Percentiles rank a stretch among this genome's conserved stretches.
These are phyloP conservation scores for Pocillopora damicornis DNA, from an alignment of 64 coral and sea anemone genomes.

Conservation along the genomic window DNA sequence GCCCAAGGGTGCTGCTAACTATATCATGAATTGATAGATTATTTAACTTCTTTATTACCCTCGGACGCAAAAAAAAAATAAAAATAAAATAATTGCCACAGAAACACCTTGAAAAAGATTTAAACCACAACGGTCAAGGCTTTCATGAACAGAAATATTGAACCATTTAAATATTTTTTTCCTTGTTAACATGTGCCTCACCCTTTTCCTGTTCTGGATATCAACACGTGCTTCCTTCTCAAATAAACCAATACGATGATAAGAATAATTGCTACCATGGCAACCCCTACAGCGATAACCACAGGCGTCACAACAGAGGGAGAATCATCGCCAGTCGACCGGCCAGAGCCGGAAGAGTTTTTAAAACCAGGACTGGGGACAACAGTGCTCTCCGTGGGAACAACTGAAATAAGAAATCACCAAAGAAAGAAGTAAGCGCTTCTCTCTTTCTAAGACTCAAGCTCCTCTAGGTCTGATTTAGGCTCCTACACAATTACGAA, in stretches of 20 bases:
- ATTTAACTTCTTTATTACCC: too few species aligned
- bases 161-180: too few species aligned
- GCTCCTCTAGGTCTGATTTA: too few species aligned
- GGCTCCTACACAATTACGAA: too few species aligned
- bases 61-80: too few species aligned
- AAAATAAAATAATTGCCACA: too few species aligned
- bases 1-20: too few species aligned
- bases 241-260: slow-evolving; percentile 47
- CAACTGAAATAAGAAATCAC: background rate
- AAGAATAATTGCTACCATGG: slow-evolving; percentile 19
- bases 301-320: slow-evolving; percentile 3
- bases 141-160: too few species aligned
- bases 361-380: background rate
- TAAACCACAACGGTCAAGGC: too few species aligned
- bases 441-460: too few species aligned
- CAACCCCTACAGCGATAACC: slow-evolving; percentile 29
- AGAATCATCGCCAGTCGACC: slow-evolving; percentile 1
- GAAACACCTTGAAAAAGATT: too few species aligned
- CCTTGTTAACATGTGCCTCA: background rate
- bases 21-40: too few species aligned
- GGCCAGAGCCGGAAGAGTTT: slow-evolving; percentile 2
- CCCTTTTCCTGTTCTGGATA: background rate
- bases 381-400: background rate
- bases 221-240: slow-evolving; percentile 16
- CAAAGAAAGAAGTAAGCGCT: background rate